Conservation (phyloP, 2,797 vertebrate species). For the Otolemur crassicaudatus region DNA sequence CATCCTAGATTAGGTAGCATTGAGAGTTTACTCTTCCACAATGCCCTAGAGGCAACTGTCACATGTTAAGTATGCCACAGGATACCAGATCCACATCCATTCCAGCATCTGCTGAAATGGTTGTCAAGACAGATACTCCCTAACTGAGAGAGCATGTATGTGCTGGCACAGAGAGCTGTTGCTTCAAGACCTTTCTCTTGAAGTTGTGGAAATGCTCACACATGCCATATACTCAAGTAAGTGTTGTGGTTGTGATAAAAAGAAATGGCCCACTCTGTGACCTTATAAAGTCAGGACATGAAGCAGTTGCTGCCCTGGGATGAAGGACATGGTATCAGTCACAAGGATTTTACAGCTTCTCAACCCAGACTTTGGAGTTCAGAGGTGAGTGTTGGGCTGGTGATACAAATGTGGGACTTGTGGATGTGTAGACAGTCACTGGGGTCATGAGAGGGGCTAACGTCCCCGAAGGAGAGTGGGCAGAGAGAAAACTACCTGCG, state of each 20-base stretch:
- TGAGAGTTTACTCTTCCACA: not conserved
- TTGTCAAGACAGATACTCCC: not conserved
- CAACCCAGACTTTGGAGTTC: not conserved
- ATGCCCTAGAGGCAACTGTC: not conserved
- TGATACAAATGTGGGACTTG: not conserved
- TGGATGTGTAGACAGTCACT: not conserved
- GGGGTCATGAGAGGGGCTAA: not conserved
- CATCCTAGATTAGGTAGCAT: not conserved
- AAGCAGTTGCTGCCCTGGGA: not conserved
- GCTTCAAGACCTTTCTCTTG: not conserved
- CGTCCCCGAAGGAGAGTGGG: not conserved
- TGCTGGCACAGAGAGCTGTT: not conserved
- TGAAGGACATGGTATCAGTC: not conserved
- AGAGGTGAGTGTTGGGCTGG: not conserved
- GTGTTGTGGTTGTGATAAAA: not conserved
- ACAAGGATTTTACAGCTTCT: not conserved
- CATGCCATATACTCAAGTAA: not conserved
- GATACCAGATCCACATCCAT: not conserved
- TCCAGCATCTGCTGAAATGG: not conserved
- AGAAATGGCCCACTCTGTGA: not conserved
- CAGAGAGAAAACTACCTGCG: not conserved
- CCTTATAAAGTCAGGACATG: not conserved
- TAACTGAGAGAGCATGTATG: not conserved
- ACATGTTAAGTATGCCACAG: not conserved
- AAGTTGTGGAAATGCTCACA: not conserved